These are phyloP conservation scores for Metopia argyrocephala DNA, from an alignment of 2,888 invertebrate species.

Conservation along the genomic window DNA sequence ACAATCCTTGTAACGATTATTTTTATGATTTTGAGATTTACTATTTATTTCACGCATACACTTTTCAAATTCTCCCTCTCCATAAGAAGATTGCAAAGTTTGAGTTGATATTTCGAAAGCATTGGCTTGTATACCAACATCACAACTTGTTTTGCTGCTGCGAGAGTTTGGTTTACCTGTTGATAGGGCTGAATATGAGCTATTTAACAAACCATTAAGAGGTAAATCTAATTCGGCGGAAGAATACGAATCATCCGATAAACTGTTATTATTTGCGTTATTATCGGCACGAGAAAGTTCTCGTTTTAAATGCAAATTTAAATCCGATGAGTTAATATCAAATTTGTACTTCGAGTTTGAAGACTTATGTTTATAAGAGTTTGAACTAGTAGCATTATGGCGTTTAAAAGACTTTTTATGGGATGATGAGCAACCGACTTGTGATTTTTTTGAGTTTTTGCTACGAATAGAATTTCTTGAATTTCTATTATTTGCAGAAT, in stretches of 20 bases:
- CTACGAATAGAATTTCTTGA: conserved; percentile 77
- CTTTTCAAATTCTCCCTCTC: conserved; percentile 72
- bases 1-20: conserved; percentile 57
- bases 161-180: conserved; percentile 79
- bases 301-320: conserved; percentile 71
- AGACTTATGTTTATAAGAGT: conserved; percentile 64
- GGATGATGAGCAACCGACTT: conserved; percentile 45
- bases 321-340: conserved; percentile 71
- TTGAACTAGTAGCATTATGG: conserved; percentile 49
- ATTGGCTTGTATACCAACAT: conserved; percentile 82
- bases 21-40: conserved; percentile 70
- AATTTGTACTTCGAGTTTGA: conserved; percentile 52
- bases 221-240: conserved; percentile 79
- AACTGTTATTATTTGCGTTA: conserved; percentile 67
- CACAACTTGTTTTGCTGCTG: conserved; percentile 80
- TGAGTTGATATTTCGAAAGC: conserved; percentile 80
- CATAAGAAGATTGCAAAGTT: conserved; percentile 72
- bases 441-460: conserved; percentile 69
- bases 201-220: conserved; percentile 73
- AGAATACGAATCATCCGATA: conserved; percentile 75
- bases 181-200: conserved; percentile 79
- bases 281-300: conserved; percentile 63
- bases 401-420: conserved; percentile 54
- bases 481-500: conserved; percentile 74
- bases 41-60: conserved; percentile 73